Base-by-base conservation (phyloP, 92 coral and sea anemone genomes). In the Phenganax marumi region DNA sequence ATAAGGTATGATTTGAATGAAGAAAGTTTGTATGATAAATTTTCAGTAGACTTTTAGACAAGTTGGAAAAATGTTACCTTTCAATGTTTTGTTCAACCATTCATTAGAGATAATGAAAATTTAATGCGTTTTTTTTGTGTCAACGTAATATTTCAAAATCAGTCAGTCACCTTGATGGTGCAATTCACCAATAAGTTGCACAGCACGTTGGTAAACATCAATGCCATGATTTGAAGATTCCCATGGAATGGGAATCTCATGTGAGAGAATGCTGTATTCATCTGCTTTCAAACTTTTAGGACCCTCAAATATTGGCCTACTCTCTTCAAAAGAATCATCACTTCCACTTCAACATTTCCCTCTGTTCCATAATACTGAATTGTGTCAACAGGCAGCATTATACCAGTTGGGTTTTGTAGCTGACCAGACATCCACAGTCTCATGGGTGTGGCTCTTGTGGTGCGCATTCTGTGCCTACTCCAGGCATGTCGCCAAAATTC, bases 381-480 rank as follows among this genome's bases (percentile, higher is more conserved):
- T 12, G 68, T 82, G 52, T 46, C 90, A 64, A 11, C 53, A 76
- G 72, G 64, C 6, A 52, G 39, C 51, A 74, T 81, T 54, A 89
- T 64, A 12, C 89, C 91, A 81, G 64, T 62, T 81, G 91, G 91
- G 84, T 86, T 82, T 78, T 81, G 91, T 54, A 89, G 70, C 71
- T 86, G 91, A 76, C 92, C 90, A 82, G 82, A 55, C 51, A 86
- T 75, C 91, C 91, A 89, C 83, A 89, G 53, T 25, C 88, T 82
- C n/a, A 89, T 62, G 10, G 90, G 92, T 54, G 88, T 76, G 46
- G 91, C 85, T 68, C 81, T 85, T 13, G 75, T 75, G 70, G 90
- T 87, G 52, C 89, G 83, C 77, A 87, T 56, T 26, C 85, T 70
- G 68, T 84, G 89, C 55, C 87, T 76, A 65, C 76, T 62, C 85